Percentiles rank a stretch among this genome's conserved stretches.
Conservation (phyloP, 2,888 invertebrate species). For the Caenorhabditis sp. region DNA sequence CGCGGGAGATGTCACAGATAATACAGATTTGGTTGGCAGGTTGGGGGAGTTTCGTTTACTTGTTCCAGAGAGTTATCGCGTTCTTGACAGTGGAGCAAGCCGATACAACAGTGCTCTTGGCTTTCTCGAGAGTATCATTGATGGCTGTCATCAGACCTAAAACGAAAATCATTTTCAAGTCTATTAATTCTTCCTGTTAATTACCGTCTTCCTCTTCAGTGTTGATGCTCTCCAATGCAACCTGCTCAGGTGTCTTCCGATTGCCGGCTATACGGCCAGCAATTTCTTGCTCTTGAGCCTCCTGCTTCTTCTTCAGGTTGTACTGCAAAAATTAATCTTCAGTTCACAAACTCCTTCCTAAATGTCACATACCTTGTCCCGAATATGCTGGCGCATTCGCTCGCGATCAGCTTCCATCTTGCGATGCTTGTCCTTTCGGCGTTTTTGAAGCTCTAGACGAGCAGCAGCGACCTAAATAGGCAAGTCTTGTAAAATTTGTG, state of each 20-base stretch:
- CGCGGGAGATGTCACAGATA: background rate
- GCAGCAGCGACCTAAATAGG: slow-evolving; percentile 94
- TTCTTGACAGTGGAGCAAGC: slow-evolving; percentile 49
- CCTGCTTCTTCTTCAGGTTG: slow-evolving; percentile 65
- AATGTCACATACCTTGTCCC: slow-evolving; percentile 95
- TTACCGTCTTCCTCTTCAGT: slow-evolving; percentile 61
- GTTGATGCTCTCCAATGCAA: slow-evolving; percentile 51
- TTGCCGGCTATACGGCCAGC: slow-evolving; percentile 62
- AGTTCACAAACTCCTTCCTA: too few relatives aligned
- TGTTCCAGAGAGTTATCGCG: slow-evolving; percentile 35
- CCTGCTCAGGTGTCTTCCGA: slow-evolving; percentile 66
- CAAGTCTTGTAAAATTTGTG: background rate
- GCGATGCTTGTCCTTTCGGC: slow-evolving; percentile 98
- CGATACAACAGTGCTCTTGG: slow-evolving; percentile 41
- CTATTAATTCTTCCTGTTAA: background rate
- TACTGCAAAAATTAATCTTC: slow-evolving; percentile 47
- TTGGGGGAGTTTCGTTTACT: background rate
- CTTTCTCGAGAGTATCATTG: slow-evolving; percentile 54
- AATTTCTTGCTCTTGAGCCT: slow-evolving; percentile 51
- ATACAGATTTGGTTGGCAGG: background rate
- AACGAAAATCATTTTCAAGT: too few relatives aligned
- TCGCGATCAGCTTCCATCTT: slow-evolving; percentile 99
- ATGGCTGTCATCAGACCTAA: slow-evolving; percentile 50
- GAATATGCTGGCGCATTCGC: slow-evolving; percentile 97
- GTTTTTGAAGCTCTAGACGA: slow-evolving; percentile 96